A percentile compares a stretch with the other conserved stretches of the same genome.
phyloP scores from a whole-genome alignment of 2,797 vertebrate species.

The Borostomias antarcticus region DNA sequence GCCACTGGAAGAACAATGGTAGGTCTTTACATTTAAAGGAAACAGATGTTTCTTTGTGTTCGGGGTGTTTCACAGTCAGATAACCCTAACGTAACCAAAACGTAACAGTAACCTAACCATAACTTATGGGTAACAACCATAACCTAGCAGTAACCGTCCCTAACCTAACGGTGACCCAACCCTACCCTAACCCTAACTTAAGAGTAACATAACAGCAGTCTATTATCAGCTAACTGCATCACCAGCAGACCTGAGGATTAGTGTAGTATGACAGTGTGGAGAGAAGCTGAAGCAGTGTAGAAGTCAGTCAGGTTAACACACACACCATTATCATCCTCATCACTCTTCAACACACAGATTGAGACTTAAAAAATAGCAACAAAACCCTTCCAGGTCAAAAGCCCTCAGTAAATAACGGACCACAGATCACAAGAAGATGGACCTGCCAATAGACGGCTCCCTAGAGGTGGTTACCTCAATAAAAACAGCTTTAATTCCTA shows the following conservation, averaged over 20 bases:
- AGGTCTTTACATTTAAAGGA: conserved; percentile 26
- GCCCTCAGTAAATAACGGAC: conserved; percentile 12
- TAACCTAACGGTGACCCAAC: too few relatives aligned
- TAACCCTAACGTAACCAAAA: conserved; percentile 23
- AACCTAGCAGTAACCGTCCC: too few relatives aligned
- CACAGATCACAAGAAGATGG: conserved; percentile 7
- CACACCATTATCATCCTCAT: conserved; percentile 26
- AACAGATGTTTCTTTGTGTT: conserved; percentile 36
- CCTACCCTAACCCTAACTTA: too few relatives aligned
- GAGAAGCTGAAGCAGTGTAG: conserved; percentile 20
- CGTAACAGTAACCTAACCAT: not conserved
- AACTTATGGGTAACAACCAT: conserved; percentile 4
- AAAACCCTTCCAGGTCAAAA: conserved; percentile 26
- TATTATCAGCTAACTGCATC: too few relatives aligned
- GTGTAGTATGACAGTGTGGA: not conserved
- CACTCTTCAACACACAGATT: conserved; percentile 1
- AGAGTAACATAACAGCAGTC: too few relatives aligned
- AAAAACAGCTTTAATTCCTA: not conserved
- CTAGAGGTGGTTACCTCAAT: not conserved
- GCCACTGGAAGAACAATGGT: conserved; percentile 20
- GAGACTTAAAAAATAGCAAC: conserved; percentile 26
- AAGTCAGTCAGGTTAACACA: conserved; percentile 38
- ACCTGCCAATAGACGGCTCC: not conserved
- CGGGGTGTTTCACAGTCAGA: conserved; percentile 49
- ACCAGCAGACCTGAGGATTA: too few relatives aligned